Base-by-base conservation (phyloP, 2,888 invertebrate genomes). In the Tachystola acroxantha region DNA sequence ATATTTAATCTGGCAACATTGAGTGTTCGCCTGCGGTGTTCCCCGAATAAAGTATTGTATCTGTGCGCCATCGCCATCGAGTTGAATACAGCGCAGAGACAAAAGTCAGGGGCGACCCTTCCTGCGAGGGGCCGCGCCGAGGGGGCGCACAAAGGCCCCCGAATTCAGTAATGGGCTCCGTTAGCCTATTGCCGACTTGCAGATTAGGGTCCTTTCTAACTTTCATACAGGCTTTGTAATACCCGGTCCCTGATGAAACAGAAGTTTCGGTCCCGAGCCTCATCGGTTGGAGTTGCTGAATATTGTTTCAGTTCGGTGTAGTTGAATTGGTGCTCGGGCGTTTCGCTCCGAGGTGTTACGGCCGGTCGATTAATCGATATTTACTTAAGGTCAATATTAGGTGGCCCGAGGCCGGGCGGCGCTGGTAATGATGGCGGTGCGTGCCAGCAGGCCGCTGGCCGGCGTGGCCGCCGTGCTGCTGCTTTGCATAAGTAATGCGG, bases 401-500 rank as follows among this genome's bases (percentile, higher is more conserved):
- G 45, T 46, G 48, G 41, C 29, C 39, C 32, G 39, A 45, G 42
- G 43, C 37, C 41, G 40, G 34, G 32, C 32, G 19, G 26, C 26
- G 34, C 20, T 12, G 32, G 33, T 39, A 25, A 34, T 12, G 32
- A 10, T 33, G 39, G 34, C 38, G 36, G 34, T 46, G 40, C 35
- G 67, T 65, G 27, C 74, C 1, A 35, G 36, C 37, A 3, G 16
- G 27, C 19, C 14, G 36, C 36, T 32, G 36, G 36, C 40, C 29
- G 31, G 37, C 46, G 46, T 45, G 75, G 67, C 11, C 53, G 53
- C 50, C 48, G 57, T 64, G 64, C 64, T 79, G 73, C 70, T 80
- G 79, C 84, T 81, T 84, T 85, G 81, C 85, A 85, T 86, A 85
- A 85, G 77, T 84, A 80, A 82, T 84, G 76, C 42, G 41, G 30